These are phyloP conservation scores for Ips nitidus DNA, from an alignment of 1,140 invertebrate genomes.

Conservation along the genomic window DNA sequence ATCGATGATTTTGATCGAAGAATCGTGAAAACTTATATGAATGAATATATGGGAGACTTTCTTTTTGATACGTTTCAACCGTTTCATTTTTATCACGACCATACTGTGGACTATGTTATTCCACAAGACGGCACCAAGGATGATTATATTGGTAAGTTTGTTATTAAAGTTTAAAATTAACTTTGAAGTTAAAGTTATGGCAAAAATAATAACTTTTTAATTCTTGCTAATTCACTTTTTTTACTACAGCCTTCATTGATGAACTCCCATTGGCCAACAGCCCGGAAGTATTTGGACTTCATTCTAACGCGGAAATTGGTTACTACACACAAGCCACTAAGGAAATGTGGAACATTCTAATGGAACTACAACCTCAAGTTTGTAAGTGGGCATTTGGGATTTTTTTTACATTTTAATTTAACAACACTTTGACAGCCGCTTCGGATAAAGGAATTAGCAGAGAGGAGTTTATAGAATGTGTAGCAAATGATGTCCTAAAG, in stretches of 20 bases:
- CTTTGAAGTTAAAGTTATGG: background rate
- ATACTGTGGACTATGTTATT: slow-evolving; percentile 75
- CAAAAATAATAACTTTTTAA: too few species aligned
- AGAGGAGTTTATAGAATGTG: slow-evolving; percentile 79
- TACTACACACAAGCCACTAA: slow-evolving; percentile 82
- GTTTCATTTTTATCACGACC: slow-evolving; percentile 83
- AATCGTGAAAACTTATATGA: slow-evolving; percentile 84
- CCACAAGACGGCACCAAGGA: slow-evolving; percentile 69
- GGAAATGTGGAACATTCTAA: slow-evolving; percentile 80
- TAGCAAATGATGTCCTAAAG: slow-evolving; percentile 72
- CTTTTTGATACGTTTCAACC: slow-evolving; percentile 86
- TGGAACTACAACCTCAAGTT: slow-evolving; percentile 85
- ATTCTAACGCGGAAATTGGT: slow-evolving; percentile 91
- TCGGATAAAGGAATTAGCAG: slow-evolving; percentile 64
- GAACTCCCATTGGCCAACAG: slow-evolving; percentile 71
- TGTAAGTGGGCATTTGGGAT: slow-evolving; percentile 54
- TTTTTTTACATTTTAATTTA: background rate
- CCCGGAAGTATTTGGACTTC: slow-evolving; percentile 87
- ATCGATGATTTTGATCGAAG: slow-evolving; percentile 87
- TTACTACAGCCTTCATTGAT: slow-evolving; percentile 63
- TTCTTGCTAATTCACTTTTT: slow-evolving; percentile 28
- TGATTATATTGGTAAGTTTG: slow-evolving; percentile 64
- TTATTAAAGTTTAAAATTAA: background rate
- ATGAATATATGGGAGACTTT: slow-evolving; percentile 93
- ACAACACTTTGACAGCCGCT: slow-evolving; percentile 49